Conservation (phyloP, 1,140 invertebrate species). For the Tetramorium parvispinum region DNA sequence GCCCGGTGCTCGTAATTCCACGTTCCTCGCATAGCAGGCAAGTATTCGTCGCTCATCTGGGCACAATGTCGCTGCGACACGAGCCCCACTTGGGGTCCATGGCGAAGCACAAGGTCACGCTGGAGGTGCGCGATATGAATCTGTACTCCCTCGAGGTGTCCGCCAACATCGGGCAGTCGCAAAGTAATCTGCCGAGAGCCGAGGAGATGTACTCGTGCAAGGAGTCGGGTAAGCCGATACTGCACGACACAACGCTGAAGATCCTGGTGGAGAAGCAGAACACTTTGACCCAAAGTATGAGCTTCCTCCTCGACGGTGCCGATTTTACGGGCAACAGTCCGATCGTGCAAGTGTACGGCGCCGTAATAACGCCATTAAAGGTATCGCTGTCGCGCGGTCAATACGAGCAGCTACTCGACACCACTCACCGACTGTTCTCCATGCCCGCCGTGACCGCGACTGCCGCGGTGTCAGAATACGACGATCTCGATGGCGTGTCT, state of each 20-base stretch:
- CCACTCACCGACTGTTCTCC: slow-evolving; percentile 86
- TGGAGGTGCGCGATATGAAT: slow-evolving; percentile 94
- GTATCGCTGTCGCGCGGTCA: slow-evolving; percentile 94
- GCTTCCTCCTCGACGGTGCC: slow-evolving; percentile 80
- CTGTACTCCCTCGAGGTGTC: slow-evolving; percentile 91
- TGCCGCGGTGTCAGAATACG: slow-evolving; percentile 70
- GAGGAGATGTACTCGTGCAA: slow-evolving; percentile 90
- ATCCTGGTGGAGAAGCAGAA: slow-evolving; percentile 87
- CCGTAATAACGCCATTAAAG: slow-evolving; percentile 93
- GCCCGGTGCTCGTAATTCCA: slow-evolving; percentile 95
- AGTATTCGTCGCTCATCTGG: slow-evolving; percentile 97
- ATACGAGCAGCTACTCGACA: slow-evolving; percentile 95
- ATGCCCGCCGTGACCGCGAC: slow-evolving; percentile 69
- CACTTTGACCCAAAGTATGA: slow-evolving; percentile 75
- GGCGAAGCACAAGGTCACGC: slow-evolving; percentile 85
- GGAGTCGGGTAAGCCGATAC: slow-evolving; percentile 89
- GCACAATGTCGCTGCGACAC: slow-evolving; percentile 91
- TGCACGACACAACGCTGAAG: slow-evolving; percentile 94
- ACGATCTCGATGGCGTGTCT: slow-evolving; percentile 58
- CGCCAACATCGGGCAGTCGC: slow-evolving; percentile 81
- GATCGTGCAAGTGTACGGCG: slow-evolving; percentile 89
- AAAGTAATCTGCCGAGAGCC: slow-evolving; percentile 82
- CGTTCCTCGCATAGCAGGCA: slow-evolving; percentile 91
- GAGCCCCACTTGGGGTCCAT: slow-evolving; percentile 79
- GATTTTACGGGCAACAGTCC: slow-evolving; percentile 76